Evolutionary conservation across 2,888 invertebrate genomes (phyloP).

Genomic region (Ormyrus thymus): DNA sequence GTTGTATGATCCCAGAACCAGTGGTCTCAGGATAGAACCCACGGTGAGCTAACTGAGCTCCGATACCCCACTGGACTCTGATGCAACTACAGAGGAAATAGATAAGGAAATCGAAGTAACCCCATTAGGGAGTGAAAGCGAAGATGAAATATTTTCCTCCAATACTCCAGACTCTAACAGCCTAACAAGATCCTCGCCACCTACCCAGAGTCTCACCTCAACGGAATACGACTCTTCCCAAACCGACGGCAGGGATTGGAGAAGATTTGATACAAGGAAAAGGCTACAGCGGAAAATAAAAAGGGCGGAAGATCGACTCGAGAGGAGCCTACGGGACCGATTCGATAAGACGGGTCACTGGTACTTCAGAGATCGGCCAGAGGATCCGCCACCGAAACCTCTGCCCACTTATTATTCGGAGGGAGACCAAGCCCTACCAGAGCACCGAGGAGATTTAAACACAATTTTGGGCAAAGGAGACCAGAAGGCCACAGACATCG

Average conservation of each 20-base stretch:
- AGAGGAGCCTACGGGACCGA: neutral
- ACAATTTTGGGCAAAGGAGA: too few relatives aligned
- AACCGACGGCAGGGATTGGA: neutral
- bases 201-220: too few relatives aligned
- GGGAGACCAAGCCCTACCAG: too few relatives aligned
- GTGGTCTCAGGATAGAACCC: neutral
- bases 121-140: neutral
- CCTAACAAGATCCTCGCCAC: too few relatives aligned
- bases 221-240: neutral
- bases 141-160: neutral
- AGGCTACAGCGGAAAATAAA: neutral
- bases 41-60: neutral
- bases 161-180: neutral
- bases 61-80: neutral
- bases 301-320: neutral
- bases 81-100: neutral
- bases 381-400: neutral
- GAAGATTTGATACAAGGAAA: neutral
- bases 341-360: neutral
- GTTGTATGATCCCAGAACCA: neutral
- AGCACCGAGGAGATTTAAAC: too few relatives aligned
- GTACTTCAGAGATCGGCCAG: neutral
- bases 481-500: too few relatives aligned
- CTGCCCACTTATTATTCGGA: neutral
- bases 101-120: neutral